Evolutionary conservation across 23 tunicate genomes (phyloP).

Genomic region (Phallusia fumigata): DNA sequence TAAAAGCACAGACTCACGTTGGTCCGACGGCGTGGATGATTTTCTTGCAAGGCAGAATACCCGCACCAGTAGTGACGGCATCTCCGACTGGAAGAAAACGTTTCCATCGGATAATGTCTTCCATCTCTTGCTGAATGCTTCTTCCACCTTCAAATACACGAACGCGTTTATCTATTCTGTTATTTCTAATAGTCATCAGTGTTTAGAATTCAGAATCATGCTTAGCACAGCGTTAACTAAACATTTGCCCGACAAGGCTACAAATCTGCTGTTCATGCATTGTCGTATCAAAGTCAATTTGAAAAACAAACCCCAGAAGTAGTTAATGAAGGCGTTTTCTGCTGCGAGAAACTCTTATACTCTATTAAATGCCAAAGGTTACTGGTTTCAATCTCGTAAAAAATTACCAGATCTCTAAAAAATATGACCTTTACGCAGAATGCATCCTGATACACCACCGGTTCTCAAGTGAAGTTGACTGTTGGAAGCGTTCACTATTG

Average conservation of each 20-base stretch:
- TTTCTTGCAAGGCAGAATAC: conserved; percentile 7
- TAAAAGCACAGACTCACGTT: neutral
- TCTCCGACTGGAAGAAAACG: neutral
- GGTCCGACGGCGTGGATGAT: conserved; percentile 27
- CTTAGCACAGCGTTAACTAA: too few relatives aligned
- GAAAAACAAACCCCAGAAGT: too few relatives aligned
- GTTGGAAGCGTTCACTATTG: conserved; percentile 12
- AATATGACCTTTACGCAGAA: neutral
- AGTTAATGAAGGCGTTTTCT: too few relatives aligned
- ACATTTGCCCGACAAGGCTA: too few relatives aligned
- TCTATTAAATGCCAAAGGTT: too few relatives aligned
- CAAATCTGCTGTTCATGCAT: too few relatives aligned
- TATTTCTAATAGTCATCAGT: too few relatives aligned
- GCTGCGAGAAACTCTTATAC: too few relatives aligned
- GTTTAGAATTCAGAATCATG: too few relatives aligned
- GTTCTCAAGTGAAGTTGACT: neutral
- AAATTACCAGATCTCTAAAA: too few relatives aligned
- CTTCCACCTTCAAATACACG: neutral
- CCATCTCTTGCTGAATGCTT: neutral
- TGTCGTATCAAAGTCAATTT: too few relatives aligned
- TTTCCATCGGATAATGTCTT: neutral
- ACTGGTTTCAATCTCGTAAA: too few relatives aligned
- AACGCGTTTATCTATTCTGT: neutral
- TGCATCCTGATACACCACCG: conserved; percentile 12
- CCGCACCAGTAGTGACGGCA: conserved; percentile 5